Base-by-base conservation (phyloP, 2,797 vertebrate genomes). In the Ceyx erithaca region DNA sequence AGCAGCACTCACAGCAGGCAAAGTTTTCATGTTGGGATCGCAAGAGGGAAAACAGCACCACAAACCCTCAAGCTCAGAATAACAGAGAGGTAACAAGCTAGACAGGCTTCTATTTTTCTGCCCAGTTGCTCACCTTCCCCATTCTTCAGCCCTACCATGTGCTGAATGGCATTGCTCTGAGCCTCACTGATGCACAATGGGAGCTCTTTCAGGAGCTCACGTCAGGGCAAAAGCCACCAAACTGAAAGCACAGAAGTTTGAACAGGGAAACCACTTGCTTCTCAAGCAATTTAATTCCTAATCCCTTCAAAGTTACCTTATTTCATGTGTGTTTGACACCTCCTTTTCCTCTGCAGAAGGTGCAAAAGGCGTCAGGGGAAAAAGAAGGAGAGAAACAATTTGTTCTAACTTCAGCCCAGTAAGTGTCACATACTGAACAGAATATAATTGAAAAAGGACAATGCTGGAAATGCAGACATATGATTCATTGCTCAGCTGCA, bases 131-230 rank as follows among this genome's bases (percentile, higher is more conserved):
- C 17, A 17, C 37, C 7, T 64, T 45, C 14, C 33, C 31, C 6
- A 0, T 30, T 57, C 62, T 75, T 72, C 57, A 75, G 14, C 33
- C 45, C 22, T 21, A 13, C 30, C 6, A 0, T 1, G 13, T 13
- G 35, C 49, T 59, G 18, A 33, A 8, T 3, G 1, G 14, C 20
- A 41, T 4, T 6, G 26, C 51, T 17, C 18, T 6, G 10, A 72
- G 18, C 46, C 2, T 0, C 4, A 9, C 31, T 2, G 3, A 8
- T 1, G 1, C 40, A 35, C 22, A 35, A 19, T 1, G 2, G 19
- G 20, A 85, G 30, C 14, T 66, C 43, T n/a, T 66, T 1, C 3
- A 72, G 33, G 37, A 37, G 18, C 28, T 40, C 40, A 10, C 1
- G 0, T 14, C 8, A 7, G 41, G 43, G 6, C 49, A 86, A 80